Percentiles rank a stretch among this genome's conserved stretches.
These are phyloP conservation scores for Mastacembelus armatus DNA, from an alignment of 2,797 vertebrate species.

Conservation along the genomic window DNA sequence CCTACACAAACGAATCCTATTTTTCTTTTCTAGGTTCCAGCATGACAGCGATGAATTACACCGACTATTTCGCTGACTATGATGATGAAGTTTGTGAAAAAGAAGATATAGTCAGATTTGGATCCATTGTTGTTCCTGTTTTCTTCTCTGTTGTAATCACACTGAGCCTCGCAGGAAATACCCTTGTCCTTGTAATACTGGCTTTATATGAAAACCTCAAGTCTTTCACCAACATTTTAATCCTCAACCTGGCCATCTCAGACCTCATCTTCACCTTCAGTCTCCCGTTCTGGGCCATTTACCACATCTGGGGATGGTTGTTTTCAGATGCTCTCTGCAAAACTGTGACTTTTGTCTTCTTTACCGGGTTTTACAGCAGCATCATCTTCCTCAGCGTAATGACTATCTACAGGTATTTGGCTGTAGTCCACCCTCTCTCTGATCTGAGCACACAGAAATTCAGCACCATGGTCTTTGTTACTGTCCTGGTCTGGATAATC, in stretches of 20 bases:
- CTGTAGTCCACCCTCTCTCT: constrained; percentile 87
- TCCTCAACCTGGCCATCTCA: constrained; percentile 91
- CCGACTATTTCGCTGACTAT: neutral
- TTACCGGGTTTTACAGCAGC: constrained; percentile 90
- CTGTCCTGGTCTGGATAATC: constrained; percentile 80
- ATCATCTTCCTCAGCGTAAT: constrained; percentile 90
- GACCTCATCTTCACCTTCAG: constrained; percentile 90
- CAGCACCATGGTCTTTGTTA: constrained; percentile 59
- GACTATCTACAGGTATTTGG: constrained; percentile 90
- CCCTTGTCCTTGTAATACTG: constrained; percentile 89
- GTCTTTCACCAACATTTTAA: constrained; percentile 91
- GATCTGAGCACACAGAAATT: constrained; percentile 69
- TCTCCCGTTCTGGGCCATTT: constrained; percentile 88
- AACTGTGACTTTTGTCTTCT: constrained; percentile 86
- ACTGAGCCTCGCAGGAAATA: constrained; percentile 90
- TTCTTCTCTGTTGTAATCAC: constrained; percentile 84
- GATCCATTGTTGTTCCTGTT: constrained; percentile 69
- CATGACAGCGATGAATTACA: constrained; percentile 28
- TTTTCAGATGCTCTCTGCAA: constrained; percentile 87
- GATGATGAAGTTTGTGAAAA: constrained; percentile 81
- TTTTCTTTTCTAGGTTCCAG: constrained; percentile 26
- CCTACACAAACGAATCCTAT: neutral
- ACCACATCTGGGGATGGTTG: constrained; percentile 85
- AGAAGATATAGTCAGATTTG: constrained; percentile 61
- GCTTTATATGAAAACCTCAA: constrained; percentile 87